These are phyloP conservation scores for Lampropteryx suffumata DNA, from an alignment of 2,888 invertebrate genomes.

Conservation along the genomic window DNA sequence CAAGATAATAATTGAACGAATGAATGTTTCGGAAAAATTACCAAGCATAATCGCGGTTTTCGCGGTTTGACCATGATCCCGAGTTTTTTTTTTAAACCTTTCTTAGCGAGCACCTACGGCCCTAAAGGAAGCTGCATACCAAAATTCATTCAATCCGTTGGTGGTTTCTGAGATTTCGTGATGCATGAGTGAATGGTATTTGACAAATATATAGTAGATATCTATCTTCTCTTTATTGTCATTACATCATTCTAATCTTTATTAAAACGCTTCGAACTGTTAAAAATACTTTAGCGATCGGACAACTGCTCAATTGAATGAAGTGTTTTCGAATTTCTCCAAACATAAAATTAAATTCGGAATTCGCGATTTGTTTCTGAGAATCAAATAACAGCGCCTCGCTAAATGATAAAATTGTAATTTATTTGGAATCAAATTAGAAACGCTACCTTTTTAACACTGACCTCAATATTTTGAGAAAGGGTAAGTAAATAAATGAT, in stretches of 20 bases:
- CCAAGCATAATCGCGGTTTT: too few species aligned
- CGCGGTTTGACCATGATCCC: too few species aligned
- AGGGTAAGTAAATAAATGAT: slow-evolving; percentile 7
- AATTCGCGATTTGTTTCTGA: slow-evolving; percentile 51
- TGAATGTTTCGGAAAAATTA: too few species aligned
- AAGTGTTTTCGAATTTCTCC: slow-evolving; percentile 44
- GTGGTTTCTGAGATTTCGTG: too few species aligned
- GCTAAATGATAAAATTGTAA: slow-evolving; percentile 58
- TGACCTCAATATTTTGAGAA: slow-evolving; percentile 12
- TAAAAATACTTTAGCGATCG: slow-evolving; percentile 34
- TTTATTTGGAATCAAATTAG: slow-evolving; percentile 55
- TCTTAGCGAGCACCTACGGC: too few species aligned
- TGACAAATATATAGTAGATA: too few species aligned
- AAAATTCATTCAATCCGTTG: too few species aligned
- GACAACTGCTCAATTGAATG: slow-evolving; percentile 40
- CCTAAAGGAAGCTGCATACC: too few species aligned
- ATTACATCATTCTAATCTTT: slow-evolving; percentile 23
- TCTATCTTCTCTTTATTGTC: slow-evolving; percentile 34
- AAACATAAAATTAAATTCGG: slow-evolving; percentile 50
- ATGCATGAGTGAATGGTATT: too few species aligned
- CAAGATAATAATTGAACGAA: too few species aligned
- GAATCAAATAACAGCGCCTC: slow-evolving; percentile 58
- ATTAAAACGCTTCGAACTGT: slow-evolving; percentile 29
- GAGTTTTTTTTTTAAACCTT: too few species aligned
- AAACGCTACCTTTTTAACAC: slow-evolving; percentile 37